Base-by-base conservation (phyloP, 2,888 invertebrate species). In the Synergus umbraculus region DNA sequence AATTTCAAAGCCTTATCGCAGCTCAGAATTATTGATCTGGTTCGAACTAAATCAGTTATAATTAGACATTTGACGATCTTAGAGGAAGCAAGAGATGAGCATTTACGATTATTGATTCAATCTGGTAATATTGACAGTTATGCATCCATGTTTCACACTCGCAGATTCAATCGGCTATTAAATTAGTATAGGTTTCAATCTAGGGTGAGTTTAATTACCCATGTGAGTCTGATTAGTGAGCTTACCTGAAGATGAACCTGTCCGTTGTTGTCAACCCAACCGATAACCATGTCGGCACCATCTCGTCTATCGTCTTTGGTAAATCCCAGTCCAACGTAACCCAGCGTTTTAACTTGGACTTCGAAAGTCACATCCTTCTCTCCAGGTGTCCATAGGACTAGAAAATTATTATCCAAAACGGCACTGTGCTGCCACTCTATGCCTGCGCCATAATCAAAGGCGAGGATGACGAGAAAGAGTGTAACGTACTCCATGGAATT, bases 321-420 rank as follows among this genome's bases (percentile, higher is more conserved):
- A 92, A 98, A 96, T 81, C 98, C 98, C 88, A 98, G 95, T 64
- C 97, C 97, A 83, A 98, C 95, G 92, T 97, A 98, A 86, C 98
- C 98, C 88, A 94, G 94, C 82, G 97, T 97, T 92, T 94, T 95
- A 90, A 96, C 97, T 93, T 96, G 96, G 90, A 97, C 93, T 92
- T 97, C 95, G 92, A 97, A 97, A 87, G 96, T 96, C 89, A 97
- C 95, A 92, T 96, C 96, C 90, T 95, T 95, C 78, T 94, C 93
- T 78, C 93, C 93, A 88, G 96, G 96, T 88, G 96, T 96, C 96
- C 96, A 96, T 89, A 96, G 93, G 83, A 96, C 93, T 84, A 93
- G 92, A 92, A 93, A 94, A 90, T 94, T 93, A 90, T 93, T 93
- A 92, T 94, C 94, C 87, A 94, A 92, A 89, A 93, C 93, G 80